Evolutionary conservation across 1,140 invertebrate species (phyloP).

Genomic region (Procambarus clarkii): DNA sequence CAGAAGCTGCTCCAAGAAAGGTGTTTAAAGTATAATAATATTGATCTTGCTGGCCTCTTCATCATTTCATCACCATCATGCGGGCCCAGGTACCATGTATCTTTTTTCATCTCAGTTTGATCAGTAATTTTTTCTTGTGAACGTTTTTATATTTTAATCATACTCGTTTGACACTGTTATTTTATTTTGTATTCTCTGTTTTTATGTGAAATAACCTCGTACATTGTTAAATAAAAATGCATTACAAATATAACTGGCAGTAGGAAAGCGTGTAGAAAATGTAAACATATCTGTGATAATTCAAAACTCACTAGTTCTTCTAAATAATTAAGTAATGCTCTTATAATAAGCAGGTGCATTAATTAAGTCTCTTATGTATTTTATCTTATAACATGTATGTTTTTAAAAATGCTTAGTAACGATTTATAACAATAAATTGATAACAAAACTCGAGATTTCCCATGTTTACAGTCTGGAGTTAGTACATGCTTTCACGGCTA

Average conservation of each 20-base stretch:
- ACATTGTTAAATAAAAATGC: too few relatives aligned
- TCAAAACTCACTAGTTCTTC: constrained; percentile 17
- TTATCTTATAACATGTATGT: too few relatives aligned
- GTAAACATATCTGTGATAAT: constrained; percentile 44
- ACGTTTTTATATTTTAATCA: too few relatives aligned
- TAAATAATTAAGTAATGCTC: background rate
- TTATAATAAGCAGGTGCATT: background rate
- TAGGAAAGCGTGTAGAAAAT: constrained; percentile 21
- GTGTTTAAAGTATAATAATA: constrained; percentile 19
- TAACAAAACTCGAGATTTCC: background rate
- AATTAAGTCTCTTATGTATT: too few relatives aligned
- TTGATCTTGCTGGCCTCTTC: constrained; percentile 20
- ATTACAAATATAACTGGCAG: background rate
- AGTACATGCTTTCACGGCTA: constrained; percentile 17
- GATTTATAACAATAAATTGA: background rate
- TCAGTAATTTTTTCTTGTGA: background rate
- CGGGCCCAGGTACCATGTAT: background rate
- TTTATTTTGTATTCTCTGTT: too few relatives aligned
- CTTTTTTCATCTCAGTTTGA: background rate
- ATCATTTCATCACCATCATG: constrained; percentile 25
- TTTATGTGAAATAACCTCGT: too few relatives aligned
- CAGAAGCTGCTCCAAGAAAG: background rate
- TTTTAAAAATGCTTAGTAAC: background rate
- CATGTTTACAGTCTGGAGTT: constrained; percentile 29
- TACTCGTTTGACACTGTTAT: too few relatives aligned